Conservation (phyloP, 2,888 invertebrate genomes). For the Nomada lathburiana region DNA sequence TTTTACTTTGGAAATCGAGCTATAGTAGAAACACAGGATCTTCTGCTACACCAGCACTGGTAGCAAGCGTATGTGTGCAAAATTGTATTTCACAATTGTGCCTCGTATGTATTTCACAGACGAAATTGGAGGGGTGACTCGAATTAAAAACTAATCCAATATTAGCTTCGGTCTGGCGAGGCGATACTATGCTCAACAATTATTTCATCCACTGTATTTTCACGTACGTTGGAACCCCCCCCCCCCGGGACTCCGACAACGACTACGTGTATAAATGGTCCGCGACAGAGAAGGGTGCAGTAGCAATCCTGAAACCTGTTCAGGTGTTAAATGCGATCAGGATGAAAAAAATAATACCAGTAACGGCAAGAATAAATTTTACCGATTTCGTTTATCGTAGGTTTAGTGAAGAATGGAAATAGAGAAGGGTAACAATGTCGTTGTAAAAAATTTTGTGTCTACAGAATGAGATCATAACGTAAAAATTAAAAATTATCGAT, state of each 20-base stretch:
- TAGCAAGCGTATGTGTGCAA: background rate
- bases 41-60: background rate
- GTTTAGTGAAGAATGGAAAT: too few species aligned
- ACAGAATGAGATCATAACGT: too few species aligned
- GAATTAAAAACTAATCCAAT: constrained; percentile 82
- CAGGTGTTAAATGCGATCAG: constrained; percentile 7
- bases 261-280: background rate
- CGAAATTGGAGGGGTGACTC: constrained; percentile 47
- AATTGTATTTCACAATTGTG: background rate
- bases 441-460: too few species aligned
- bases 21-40: background rate
- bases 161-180: constrained; percentile 70
- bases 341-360: background rate
- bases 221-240: constrained; percentile 28
- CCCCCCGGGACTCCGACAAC: constrained; percentile 29
- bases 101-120: constrained; percentile 11
- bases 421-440: too few species aligned
- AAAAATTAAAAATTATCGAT: too few species aligned
- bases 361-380: too few species aligned
- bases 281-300: constrained; percentile 3
- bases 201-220: constrained; percentile 56
- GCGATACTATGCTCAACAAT: constrained; percentile 71
- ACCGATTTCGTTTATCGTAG: too few species aligned
- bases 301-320: constrained; percentile 14
- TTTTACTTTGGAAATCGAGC: background rate